phyloP scores from a whole-genome alignment of 2,888 invertebrate species.

The Eueremaeus valkanovi region DNA sequence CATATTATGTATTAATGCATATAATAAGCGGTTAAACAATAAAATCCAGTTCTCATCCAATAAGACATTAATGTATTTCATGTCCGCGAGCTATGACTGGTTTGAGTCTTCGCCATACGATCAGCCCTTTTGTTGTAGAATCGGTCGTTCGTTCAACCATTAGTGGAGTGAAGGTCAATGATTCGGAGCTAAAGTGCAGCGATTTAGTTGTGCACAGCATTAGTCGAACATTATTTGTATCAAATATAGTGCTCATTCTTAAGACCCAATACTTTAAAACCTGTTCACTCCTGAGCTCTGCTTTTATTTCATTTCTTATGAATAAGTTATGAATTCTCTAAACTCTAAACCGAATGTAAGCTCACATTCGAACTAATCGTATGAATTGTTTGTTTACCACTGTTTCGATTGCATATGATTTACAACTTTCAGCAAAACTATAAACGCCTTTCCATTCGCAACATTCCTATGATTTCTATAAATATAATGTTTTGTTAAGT shows the following conservation, averaged over 20 bases:
- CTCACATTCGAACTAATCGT: not conserved
- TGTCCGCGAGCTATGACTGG: not conserved
- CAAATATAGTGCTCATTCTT: not conserved
- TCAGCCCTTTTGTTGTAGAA: slow-evolving; percentile 10
- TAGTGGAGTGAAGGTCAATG: slow-evolving; percentile 14
- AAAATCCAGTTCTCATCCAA: not conserved
- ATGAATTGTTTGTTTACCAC: no score
- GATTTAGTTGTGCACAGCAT: not conserved
- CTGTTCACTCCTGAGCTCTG: no score
- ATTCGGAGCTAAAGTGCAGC: not conserved
- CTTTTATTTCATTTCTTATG: no score
- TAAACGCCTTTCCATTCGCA: not conserved
- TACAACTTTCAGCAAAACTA: no score
- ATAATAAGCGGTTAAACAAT: slow-evolving; percentile 1
- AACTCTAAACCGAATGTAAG: no score
- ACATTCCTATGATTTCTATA: not conserved
- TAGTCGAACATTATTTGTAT: slow-evolving; percentile 1
- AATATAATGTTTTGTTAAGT: no score
- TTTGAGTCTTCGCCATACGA: not conserved
- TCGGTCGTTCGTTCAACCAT: slow-evolving; percentile 29
- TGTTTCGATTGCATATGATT: no score
- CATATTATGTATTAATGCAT: not conserved
- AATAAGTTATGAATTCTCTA: no score
- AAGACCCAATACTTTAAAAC: not conserved
- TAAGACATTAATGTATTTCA: not conserved